Evolutionary conservation across 2,797 vertebrate genomes (phyloP), one percentile per base, ranked within the genome.

Genomic region (Semaprochilodus insignis): DNA sequence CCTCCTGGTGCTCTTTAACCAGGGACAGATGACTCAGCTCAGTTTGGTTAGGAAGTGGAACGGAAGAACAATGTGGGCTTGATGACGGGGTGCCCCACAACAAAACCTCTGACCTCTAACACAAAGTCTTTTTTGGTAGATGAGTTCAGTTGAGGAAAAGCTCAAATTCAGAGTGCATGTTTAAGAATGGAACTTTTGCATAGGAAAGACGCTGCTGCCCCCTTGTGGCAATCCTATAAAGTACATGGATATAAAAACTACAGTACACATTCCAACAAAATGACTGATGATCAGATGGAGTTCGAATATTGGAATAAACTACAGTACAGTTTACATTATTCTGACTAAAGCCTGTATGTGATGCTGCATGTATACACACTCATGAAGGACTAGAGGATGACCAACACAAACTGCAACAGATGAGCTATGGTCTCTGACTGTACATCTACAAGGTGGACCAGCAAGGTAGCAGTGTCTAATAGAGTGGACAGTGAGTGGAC

Each of bases 151-250:
- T 23, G 23, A 72, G 6, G 23, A 15, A 55, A 57, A 74, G 17
- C 44, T 71, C 21, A 51, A 15, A 71, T 51, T 71, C 14, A 71
- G 21, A 63, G 6, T 14, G 1, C 25, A 17, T 54, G 69, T 51
- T 52, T 17, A 10, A 1, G 70, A 54, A 7, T n/a, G 1, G 1
- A 8, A 74, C 13, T 5, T 15, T 21, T 57, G 31, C 27, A 25
- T 10, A 65, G n/a, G 10, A 27, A 77, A 40, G 34, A 73, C 69
- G 31, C 34, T 78, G 36, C 23, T 73, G 81, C 81, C 81, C 27
- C 77, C 81, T 78, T 65, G 69, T 66, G 81, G 52, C 52, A 44
- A 54, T n/a, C 2, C 2, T 13, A 11, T 75, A 25, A 51, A 27
- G 34, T 36, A 34, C 10, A 2, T 62, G n/a, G 13, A 10, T 25